These are phyloP conservation scores for Troilus luridus DNA, from an alignment of 2,888 invertebrate species.

Conservation along the genomic window DNA sequence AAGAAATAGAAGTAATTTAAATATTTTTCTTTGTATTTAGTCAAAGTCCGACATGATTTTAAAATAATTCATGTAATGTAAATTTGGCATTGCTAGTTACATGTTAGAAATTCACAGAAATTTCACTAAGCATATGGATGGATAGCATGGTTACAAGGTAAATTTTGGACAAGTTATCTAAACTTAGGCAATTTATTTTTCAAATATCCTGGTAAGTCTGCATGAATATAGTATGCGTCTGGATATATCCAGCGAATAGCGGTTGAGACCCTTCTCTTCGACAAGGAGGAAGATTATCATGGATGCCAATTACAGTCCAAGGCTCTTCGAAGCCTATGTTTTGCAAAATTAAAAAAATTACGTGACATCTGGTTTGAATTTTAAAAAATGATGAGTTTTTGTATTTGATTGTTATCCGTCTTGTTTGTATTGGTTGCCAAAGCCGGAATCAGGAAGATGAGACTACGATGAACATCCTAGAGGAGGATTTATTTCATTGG, in stretches of 20 bases:
- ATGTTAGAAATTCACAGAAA: no score
- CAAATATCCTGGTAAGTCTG: not conserved
- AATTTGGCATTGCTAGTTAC: no score
- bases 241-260: not conserved
- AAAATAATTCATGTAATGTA: no score
- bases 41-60: no score
- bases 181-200: not conserved
- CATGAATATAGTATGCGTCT: not conserved
- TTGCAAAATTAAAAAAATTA: constrained; percentile 35
- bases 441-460: no score
- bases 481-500: no score
- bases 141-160: no score
- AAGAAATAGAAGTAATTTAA: no score
- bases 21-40: no score
- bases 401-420: not conserved
- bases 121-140: no score
- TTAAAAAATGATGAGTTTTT: not conserved
- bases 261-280: not conserved
- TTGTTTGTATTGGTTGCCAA: not conserved
- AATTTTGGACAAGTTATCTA: not conserved
- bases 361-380: not conserved
- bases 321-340: not conserved
- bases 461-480: no score
- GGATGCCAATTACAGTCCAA: constrained; percentile 7
- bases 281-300: not conserved